Evolutionary conservation across 1,140 invertebrate genomes (phyloP), one percentile per base, ranked within the genome.

Genomic region (Microplitis demolitor): DNA sequence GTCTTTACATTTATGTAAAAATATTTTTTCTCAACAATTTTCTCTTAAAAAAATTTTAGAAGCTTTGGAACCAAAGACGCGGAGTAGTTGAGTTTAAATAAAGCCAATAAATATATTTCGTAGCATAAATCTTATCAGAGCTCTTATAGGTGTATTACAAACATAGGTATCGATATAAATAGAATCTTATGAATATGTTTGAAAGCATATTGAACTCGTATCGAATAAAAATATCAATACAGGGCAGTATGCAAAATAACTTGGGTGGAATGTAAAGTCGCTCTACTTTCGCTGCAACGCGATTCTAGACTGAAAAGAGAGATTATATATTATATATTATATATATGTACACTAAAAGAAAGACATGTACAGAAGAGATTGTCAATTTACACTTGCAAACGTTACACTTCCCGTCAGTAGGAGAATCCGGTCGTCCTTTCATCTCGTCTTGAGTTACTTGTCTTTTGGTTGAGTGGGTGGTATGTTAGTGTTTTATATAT

Each of bases 391-490:
- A 45, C 31, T 33, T 13, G 31, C 24, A 24, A 58, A 58, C 24
- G 56, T 58, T 58, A 50, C 50, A 67, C 66, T 67, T 67, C 66
- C 66, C 50, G 66, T 67, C 66, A 53, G 8, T 45, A 45, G 66
- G 66, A 39, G 66, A 67, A 67, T 67, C 66, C 66, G 37, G 66
- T 54, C 50, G 66, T 67, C 45, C 50, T 67, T 67, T 53, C 66
- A 53, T 67, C 66, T 67, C 31, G 66, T 67, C 66, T 67, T 39
- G 66, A 39, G 31, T 54, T 54, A 24, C 31, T 37, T 67, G 45
- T 51, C 9, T 31, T 24, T 39, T 33, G 24, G 14, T 31, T 31
- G 14, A 11, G 66, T 67, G 66, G 45, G 66, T 54, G 66, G 37
- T n/a, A 50, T 13, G 16, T 54, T n/a, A 13, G 53, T 14, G 53